Percentiles rank a stretch among this genome's conserved stretches.
Evolutionary conservation across 1,140 invertebrate genomes (phyloP).

Genomic region (Bombus superbus): DNA sequence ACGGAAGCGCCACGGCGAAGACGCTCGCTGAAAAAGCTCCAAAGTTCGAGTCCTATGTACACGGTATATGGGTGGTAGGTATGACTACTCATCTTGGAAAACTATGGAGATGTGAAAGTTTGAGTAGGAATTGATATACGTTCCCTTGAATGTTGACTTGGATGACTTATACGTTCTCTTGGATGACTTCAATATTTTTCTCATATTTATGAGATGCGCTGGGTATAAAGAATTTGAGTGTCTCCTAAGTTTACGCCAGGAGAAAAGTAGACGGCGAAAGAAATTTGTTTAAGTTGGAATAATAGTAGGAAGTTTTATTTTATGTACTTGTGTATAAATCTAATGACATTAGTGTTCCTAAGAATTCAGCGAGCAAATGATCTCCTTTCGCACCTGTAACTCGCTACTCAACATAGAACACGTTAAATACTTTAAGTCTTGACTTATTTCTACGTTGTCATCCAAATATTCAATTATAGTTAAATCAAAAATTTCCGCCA

Average conservation of each 20-base stretch:
- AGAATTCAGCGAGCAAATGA: too few relatives aligned
- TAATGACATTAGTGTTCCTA: too few relatives aligned
- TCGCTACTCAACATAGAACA: too few relatives aligned
- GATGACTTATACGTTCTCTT: too few relatives aligned
- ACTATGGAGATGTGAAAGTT: constrained; percentile 7
- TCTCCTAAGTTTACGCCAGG: not conserved
- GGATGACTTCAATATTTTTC: not conserved
- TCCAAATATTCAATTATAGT: not conserved
- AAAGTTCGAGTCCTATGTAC: not conserved
- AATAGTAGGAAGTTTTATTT: too few relatives aligned
- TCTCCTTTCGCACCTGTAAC: too few relatives aligned
- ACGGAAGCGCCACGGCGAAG: constrained; percentile 49
- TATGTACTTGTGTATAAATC: too few relatives aligned
- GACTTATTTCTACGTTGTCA: not conserved
- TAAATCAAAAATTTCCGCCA: not conserved
- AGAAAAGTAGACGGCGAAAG: too few relatives aligned
- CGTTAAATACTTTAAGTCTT: not conserved
- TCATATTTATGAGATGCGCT: not conserved
- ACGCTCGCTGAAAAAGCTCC: constrained; percentile 43
- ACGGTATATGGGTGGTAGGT: not conserved
- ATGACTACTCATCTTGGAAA: constrained; percentile 25
- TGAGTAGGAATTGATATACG: not conserved
- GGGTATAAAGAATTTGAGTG: not conserved
- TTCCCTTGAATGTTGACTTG: not conserved
- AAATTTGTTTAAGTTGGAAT: too few relatives aligned